Conservation (phyloP, 2,113 vertebrate species). For the Sigmodon hispidus region DNA sequence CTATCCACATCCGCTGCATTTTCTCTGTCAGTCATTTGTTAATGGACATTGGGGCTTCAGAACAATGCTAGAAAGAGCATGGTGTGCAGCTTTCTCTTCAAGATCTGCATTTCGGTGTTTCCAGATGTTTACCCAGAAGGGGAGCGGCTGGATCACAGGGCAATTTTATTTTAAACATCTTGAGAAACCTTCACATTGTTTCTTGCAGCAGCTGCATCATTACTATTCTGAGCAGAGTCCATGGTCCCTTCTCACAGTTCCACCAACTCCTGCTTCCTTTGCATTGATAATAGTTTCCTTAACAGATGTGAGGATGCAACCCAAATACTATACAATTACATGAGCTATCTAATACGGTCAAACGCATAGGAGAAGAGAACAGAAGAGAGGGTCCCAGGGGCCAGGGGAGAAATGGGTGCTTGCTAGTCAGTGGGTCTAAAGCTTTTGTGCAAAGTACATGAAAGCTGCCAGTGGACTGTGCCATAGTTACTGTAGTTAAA, state of each 20-base stretch:
- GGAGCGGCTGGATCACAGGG: neutral
- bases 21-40: neutral
- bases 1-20: neutral
- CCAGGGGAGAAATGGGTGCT: neutral
- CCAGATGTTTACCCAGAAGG: no score
- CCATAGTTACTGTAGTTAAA: no score
- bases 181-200: neutral
- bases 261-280: neutral
- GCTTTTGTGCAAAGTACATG: neutral
- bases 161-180: neutral
- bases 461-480: neutral
- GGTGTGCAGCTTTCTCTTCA: neutral
- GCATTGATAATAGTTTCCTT: neutral
- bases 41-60: neutral
- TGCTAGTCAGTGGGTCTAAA: neutral
- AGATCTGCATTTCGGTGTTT: neutral
- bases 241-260: no score
- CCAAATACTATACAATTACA: neutral
- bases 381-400: neutral
- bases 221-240: no score
- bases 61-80: neutral
- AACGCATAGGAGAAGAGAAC: neutral
- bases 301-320: neutral
- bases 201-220: neutral
- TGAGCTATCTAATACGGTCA: neutral